Evolutionary conservation across 2,888 invertebrate species (phyloP).

Genomic region (Trichogramma dendrolimi): DNA sequence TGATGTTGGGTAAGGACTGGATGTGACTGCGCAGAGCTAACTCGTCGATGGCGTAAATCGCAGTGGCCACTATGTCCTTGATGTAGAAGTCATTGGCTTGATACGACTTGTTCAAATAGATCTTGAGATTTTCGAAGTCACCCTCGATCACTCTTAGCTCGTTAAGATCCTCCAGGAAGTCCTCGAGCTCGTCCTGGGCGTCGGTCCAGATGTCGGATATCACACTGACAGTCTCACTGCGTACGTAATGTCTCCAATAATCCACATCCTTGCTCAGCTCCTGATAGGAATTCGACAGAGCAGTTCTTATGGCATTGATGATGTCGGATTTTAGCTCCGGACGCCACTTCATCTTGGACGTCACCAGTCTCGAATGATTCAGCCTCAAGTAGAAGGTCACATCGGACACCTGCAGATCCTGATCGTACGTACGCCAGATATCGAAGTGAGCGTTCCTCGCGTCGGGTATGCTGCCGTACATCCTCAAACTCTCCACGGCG

Average conservation of each 20-base stretch:
- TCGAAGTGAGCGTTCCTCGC: conserved; percentile 71
- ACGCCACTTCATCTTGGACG: conserved; percentile 76
- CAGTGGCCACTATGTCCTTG: conserved; percentile 69
- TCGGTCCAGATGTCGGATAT: conserved; percentile 71
- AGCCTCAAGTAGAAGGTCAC: conserved; percentile 73
- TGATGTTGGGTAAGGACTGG: conserved; percentile 72
- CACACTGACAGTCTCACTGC: conserved; percentile 67
- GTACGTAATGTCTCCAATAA: conserved; percentile 65
- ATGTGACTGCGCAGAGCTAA: conserved; percentile 73
- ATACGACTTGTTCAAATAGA: conserved; percentile 73
- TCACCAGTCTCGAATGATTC: conserved; percentile 78
- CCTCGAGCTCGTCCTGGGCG: conserved; percentile 65
- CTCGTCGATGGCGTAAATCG: conserved; percentile 70
- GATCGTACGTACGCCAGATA: conserved; percentile 76
- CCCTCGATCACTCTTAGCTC: conserved; percentile 67
- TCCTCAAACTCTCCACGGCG: conserved; percentile 64
- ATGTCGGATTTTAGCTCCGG: conserved; percentile 67
- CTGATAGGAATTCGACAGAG: conserved; percentile 54
- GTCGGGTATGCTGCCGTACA: conserved; percentile 74
- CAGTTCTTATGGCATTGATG: conserved; percentile 51
- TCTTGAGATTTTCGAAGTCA: conserved; percentile 66
- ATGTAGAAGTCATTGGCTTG: conserved; percentile 80
- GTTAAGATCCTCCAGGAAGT: conserved; percentile 68
- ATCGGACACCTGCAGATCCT: conserved; percentile 71
- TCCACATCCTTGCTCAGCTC: conserved; percentile 54